Conservation (phyloP, 2,113 vertebrate genomes). For the Steatornis caripensis region DNA sequence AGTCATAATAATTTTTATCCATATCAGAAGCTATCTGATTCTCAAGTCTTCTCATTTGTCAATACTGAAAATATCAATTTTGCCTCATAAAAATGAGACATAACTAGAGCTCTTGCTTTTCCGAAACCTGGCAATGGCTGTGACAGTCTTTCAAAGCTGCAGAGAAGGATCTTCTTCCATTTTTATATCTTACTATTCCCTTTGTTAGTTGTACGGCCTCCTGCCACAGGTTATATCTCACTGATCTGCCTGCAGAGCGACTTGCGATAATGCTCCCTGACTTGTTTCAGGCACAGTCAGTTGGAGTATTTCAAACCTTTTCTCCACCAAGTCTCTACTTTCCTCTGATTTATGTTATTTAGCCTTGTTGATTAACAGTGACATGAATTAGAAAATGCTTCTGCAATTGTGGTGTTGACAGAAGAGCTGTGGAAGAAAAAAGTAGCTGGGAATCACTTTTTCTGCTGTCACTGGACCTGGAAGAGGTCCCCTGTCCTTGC, state of each 20-base stretch:
- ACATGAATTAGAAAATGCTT: neutral
- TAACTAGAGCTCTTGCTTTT: neutral
- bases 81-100: neutral
- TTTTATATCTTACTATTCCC: neutral
- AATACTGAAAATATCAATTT: neutral
- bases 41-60: neutral
- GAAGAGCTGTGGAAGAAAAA: neutral
- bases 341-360: neutral
- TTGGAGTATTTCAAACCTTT: neutral
- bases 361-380: neutral
- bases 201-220: neutral
- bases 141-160: neutral
- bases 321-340: neutral
- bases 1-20: neutral
- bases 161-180: neutral
- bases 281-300: neutral
- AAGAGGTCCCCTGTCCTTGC: neutral
- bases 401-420: neutral
- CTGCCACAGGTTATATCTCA: neutral
- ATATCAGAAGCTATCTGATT: neutral
- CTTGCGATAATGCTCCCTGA: neutral
- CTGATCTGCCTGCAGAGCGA: neutral
- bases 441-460: neutral
- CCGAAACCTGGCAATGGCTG: neutral
- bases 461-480: neutral